Evolutionary conservation across 2,113 vertebrate genomes (phyloP), one percentile per base, ranked within the genome.

Genomic region (Pelvicachromis taeniatus): DNA sequence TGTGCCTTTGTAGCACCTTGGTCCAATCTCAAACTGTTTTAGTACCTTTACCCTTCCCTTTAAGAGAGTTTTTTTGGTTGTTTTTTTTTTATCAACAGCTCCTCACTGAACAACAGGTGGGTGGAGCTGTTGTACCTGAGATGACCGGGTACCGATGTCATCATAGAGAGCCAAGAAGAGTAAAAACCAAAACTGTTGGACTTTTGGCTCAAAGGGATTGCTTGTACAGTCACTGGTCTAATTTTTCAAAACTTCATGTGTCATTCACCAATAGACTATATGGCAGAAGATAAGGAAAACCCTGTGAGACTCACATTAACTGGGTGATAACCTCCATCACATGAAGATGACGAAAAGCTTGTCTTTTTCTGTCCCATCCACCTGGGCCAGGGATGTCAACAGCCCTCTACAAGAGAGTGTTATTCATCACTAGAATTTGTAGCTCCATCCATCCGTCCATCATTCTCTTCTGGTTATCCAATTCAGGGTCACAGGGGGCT

Each of bases 401-500:
- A 50, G 48, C 48, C 48, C 16, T 48, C 45, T 14, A 48, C 13
- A 5, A 16, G 16, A 48, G 45, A 48, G 13, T 16, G 6, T 17
- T 48, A 6, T 48, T 14, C 6, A 48, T 48, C 14, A 16, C 13
- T 16, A 48, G 13, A 48, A 16, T 38, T 38, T 38, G 35, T 38
- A 38, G 35, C 9, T 38, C 35, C 9, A 9, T 38, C 35, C 38
- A 40, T 11, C 38, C 38, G 10, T 40, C 35, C 35, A 10, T 38
- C 35, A 33, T 33, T 33, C 33, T 35, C 35, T 35, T 35, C 8
- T 35, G 35, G 7, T 35, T 38, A 38, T 38, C 35, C 35, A 38
- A 4, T 38, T 38, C 19, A 38, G 0, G 10, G 33, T 63, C 59
- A 38, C 33, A 63, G 33, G 59, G 56, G 10, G 6, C 0, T 1